phyloP scores from a whole-genome alignment of 1,140 invertebrate genomes.

The Druon quercuslanigerum region DNA sequence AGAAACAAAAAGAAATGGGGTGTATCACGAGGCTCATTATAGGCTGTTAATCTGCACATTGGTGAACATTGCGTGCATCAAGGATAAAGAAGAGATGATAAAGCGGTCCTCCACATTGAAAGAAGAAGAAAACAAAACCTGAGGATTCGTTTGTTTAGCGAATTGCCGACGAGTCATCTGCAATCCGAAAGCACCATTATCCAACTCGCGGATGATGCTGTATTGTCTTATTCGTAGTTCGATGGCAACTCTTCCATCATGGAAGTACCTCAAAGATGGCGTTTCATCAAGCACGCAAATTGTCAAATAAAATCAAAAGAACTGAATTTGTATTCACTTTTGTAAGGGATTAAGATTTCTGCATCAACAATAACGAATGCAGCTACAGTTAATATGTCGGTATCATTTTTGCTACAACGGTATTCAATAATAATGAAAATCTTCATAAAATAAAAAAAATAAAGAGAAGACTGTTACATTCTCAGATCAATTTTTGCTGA shows the following conservation, averaged over 20 bases:
- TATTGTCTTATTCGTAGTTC: conserved; percentile 16
- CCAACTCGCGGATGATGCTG: background rate
- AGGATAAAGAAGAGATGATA: conserved; percentile 23
- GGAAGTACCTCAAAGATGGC: background rate
- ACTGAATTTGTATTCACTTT: background rate
- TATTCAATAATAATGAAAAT: too few relatives aligned
- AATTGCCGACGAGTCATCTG: conserved; percentile 38
- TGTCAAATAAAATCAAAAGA: background rate
- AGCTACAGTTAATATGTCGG: too few relatives aligned
- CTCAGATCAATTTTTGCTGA: too few relatives aligned
- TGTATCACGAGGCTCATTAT: conserved; percentile 39
- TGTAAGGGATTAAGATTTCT: background rate
- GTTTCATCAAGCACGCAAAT: background rate
- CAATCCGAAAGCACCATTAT: conserved; percentile 14
- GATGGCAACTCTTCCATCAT: background rate
- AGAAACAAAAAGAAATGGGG: conserved; percentile 17
- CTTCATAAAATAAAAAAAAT: too few relatives aligned
- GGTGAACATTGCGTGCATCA: conserved; percentile 36
- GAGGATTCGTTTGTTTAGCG: conserved; percentile 40
- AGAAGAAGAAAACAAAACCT: conserved; percentile 1
- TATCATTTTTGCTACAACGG: too few relatives aligned
- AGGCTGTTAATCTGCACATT: conserved; percentile 41
- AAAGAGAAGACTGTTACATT: too few relatives aligned
- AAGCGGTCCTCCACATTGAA: conserved; percentile 12
- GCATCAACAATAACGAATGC: too few relatives aligned